phyloP scores from a whole-genome alignment of 2,797 vertebrate species.

The Sebastes umbrosus region DNA sequence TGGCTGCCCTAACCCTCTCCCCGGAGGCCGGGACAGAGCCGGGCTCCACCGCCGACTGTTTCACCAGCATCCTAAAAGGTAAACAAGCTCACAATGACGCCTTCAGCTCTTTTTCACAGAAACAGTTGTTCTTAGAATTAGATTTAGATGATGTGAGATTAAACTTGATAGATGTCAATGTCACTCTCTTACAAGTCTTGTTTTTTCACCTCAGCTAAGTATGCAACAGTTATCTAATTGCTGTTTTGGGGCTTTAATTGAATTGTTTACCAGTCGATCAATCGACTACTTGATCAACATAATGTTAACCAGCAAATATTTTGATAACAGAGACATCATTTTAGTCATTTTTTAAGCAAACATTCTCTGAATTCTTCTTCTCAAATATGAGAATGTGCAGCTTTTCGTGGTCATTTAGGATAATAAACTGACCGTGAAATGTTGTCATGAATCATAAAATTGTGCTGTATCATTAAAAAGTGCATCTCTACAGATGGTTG shows the following conservation, averaged over 20 bases:
- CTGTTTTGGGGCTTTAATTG: not conserved
- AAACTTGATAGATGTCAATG: slow-evolving; percentile 42
- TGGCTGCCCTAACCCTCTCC: slow-evolving; percentile 41
- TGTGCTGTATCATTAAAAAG: too few species aligned
- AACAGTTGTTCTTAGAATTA: not conserved
- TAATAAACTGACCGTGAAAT: too few species aligned
- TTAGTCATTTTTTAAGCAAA: not conserved
- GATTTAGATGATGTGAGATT: not conserved
- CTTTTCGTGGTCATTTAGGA: not conserved
- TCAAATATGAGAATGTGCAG: not conserved
- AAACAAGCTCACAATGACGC: slow-evolving; percentile 22
- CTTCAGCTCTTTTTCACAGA: slow-evolving; percentile 2
- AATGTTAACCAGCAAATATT: not conserved
- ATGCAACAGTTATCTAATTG: not conserved
- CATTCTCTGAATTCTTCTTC: not conserved
- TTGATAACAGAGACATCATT: not conserved
- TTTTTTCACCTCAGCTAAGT: not conserved
- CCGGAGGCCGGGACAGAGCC: slow-evolving; percentile 1
- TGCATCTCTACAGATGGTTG: too few species aligned
- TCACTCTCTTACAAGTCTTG: not conserved
- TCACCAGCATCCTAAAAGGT: slow-evolving; percentile 45
- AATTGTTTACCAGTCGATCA: not conserved
- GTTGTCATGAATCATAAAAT: too few species aligned
- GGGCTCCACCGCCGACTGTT: slow-evolving; percentile 29
- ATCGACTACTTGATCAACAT: not conserved